Evolutionary conservation across 2,113 vertebrate species (phyloP).

Genomic region (Sporophila hypoxantha): DNA sequence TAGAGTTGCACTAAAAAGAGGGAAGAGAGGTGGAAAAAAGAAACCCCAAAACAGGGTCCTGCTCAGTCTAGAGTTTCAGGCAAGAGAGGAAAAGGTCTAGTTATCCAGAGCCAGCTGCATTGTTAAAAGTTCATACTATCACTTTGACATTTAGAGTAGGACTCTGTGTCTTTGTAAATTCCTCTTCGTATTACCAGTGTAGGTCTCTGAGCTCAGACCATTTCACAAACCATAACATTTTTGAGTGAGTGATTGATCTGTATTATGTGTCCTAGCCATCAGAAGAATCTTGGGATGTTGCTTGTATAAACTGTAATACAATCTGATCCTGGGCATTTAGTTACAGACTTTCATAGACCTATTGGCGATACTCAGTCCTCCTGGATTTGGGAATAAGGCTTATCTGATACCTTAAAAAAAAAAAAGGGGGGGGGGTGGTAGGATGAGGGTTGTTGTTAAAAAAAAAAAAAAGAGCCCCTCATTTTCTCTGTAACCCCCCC

Average conservation of each 20-base stretch:
- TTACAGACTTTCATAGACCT: constrained; percentile 92
- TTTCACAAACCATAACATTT: constrained; percentile 83
- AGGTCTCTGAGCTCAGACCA: constrained; percentile 70
- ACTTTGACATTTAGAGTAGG: constrained; percentile 73
- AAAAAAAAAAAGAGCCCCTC: constrained; percentile 71
- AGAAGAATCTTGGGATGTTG: constrained; percentile 90
- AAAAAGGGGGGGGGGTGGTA: fast-evolving
- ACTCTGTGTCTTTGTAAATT: constrained; percentile 76
- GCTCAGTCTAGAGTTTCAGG: constrained; percentile 64
- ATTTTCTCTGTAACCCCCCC: constrained; percentile 73
- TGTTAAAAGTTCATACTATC: constrained; percentile 75
- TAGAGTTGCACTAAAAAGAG: constrained; percentile 18
- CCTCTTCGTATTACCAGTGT: constrained; percentile 70
- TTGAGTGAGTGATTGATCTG: constrained; percentile 84
- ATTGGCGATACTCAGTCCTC: constrained; percentile 89
- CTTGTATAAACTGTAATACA: constrained; percentile 95
- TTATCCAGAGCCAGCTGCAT: constrained; percentile 69
- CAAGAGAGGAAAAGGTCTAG: constrained; percentile 55
- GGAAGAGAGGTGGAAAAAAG: constrained; percentile 39
- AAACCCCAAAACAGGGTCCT: constrained; percentile 53
- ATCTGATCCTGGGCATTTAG: constrained; percentile 79
- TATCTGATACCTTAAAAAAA: constrained; percentile 89
- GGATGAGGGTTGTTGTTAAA: background rate
- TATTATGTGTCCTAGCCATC: constrained; percentile 89
- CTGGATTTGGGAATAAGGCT: constrained; percentile 92